phyloP scores from a whole-genome alignment of 1,140 invertebrate genomes.

The Brachionus paranguensis region DNA sequence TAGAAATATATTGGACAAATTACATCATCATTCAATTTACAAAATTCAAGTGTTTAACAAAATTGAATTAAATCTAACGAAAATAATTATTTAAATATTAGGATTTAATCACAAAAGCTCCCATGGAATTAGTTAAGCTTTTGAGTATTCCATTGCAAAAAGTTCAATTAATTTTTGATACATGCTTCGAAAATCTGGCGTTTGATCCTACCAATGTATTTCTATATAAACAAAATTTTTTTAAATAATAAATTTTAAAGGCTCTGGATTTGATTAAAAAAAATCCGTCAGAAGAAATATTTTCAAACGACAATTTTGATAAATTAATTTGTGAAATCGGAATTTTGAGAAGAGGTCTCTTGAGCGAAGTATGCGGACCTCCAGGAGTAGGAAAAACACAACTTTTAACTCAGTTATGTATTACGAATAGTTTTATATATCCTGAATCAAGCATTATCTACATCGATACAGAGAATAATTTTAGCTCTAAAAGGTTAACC shows the following conservation, averaged over 20 bases:
- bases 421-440: background rate
- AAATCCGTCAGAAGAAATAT: background rate
- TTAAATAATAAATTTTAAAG: background rate
- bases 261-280: background rate
- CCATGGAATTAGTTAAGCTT: background rate
- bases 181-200: background rate
- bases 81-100: background rate
- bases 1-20: background rate
- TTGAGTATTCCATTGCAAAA: background rate
- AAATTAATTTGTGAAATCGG: background rate
- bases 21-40: background rate
- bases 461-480: constrained; percentile 22
- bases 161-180: background rate
- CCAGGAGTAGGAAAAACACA: constrained; percentile 22
- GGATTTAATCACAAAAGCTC: constrained; percentile 15
- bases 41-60: background rate
- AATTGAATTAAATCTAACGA: background rate
- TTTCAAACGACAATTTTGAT: background rate
- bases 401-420: background rate
- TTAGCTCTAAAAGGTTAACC: background rate
- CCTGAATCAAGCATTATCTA: background rate
- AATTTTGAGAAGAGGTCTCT: background rate
- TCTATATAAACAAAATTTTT: background rate
- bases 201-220: background rate
- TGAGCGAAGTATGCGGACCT: background rate